Percentiles rank a stretch among this genome's conserved stretches.
Conservation (phyloP, 2,113 vertebrate species). For the Dromaius novaehollandiae region DNA sequence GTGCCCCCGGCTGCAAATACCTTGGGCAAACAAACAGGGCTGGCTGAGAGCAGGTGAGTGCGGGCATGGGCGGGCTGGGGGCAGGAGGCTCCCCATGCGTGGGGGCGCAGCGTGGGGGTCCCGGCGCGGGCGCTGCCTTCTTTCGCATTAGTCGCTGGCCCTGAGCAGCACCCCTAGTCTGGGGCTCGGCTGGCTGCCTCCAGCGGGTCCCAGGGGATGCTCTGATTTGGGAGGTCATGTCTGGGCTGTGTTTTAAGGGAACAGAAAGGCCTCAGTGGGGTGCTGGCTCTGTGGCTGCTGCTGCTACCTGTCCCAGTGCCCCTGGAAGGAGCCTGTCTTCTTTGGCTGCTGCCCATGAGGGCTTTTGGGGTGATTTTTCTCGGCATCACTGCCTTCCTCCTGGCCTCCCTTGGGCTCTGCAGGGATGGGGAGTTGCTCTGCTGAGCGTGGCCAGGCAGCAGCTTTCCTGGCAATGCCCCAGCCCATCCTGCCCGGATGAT, state of each 20-base stretch:
- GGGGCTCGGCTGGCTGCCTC: not conserved
- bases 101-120: not conserved
- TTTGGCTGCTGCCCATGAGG: no score
- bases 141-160: not conserved
- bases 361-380: no score
- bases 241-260: conserved; percentile 5
- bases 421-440: not conserved
- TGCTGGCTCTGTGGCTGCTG: no score
- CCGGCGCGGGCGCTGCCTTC: not conserved
- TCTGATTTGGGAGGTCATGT: conserved; percentile 24
- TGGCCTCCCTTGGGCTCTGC: no score
- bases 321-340: no score
- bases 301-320: no score
- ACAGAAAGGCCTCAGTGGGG: not conserved
- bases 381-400: no score
- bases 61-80: not conserved
- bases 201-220: not conserved
- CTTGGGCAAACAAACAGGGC: conserved; percentile 74
- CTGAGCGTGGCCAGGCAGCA: not conserved
- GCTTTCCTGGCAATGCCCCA: not conserved
- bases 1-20: conserved; percentile 72
- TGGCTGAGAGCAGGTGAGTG: conserved; percentile 61
- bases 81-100: not conserved
- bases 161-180: not conserved
- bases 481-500: accelerated